Evolutionary conservation across 2,797 vertebrate genomes (phyloP).

Genomic region (Phoebastria nigripes): DNA sequence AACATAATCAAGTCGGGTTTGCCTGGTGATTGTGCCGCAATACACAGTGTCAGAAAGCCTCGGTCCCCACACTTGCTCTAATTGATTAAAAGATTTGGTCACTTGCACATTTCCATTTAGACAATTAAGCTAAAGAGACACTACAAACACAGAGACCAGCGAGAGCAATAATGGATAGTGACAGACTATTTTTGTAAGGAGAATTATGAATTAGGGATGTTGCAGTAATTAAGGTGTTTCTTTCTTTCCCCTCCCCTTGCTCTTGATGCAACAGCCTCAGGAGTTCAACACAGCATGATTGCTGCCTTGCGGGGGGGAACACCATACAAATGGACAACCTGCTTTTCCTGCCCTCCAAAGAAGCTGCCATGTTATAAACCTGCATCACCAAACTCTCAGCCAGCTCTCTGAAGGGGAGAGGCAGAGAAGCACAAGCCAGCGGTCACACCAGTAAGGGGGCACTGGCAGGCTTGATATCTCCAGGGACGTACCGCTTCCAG

Average conservation of each 20-base stretch:
- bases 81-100: slow-evolving; percentile 47
- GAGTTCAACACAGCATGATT: neutral
- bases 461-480: neutral
- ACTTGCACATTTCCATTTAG: slow-evolving; percentile 39
- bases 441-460: neutral
- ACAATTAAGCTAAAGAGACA: slow-evolving; percentile 31
- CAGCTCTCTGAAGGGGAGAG: neutral
- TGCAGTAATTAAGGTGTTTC: neutral
- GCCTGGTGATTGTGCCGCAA: neutral
- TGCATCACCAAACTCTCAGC: neutral
- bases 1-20: slow-evolving; percentile 6
- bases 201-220: neutral
- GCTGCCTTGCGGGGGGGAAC: neutral
- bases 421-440: fast-evolving
- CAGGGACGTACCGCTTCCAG: fast-evolving
- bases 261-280: neutral
- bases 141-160: neutral
- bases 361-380: neutral
- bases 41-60: neutral
- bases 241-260: fast-evolving
- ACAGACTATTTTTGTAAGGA: neutral
- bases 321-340: fast-evolving
- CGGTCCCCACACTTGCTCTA: neutral
- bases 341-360: neutral
- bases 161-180: neutral